Evolutionary conservation across 2,888 invertebrate species (phyloP).

Genomic region (Melolontha melolontha): DNA sequence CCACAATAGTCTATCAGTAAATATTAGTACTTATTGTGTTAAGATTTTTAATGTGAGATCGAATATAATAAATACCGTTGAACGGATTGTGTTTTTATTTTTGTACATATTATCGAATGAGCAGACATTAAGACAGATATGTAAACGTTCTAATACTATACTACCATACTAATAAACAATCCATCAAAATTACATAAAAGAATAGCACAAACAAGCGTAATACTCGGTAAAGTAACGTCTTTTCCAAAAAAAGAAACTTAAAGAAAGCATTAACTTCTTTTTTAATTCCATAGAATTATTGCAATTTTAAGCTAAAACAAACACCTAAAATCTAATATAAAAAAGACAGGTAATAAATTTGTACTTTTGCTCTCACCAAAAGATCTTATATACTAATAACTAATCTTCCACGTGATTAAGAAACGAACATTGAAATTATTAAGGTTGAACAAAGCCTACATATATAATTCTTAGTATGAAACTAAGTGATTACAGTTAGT

Average conservation of each 20-base stretch:
- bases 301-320: constrained; percentile 11
- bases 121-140: constrained; percentile 23
- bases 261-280: too few species aligned
- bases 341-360: constrained; percentile 55
- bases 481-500: constrained; percentile 17
- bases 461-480: neutral
- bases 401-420: constrained; percentile 25
- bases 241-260: too few species aligned
- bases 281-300: too few species aligned
- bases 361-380: constrained; percentile 66
- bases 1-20: neutral
- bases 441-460: constrained; percentile 23
- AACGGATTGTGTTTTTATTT: constrained; percentile 13
- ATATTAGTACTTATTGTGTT: constrained; percentile 25
- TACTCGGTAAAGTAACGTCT: neutral
- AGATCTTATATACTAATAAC: constrained; percentile 44
- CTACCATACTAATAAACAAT: constrained; percentile 14
- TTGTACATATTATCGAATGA: constrained; percentile 31
- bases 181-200: constrained; percentile 7
- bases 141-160: constrained; percentile 9
- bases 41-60: constrained; percentile 31
- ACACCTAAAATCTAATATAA: constrained; percentile 32
- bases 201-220: constrained; percentile 5
- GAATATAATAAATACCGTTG: constrained; percentile 17
- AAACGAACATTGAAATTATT: constrained; percentile 27